Conservation (phyloP, 2,113 vertebrate genomes). For the Siphamia tubifer region DNA sequence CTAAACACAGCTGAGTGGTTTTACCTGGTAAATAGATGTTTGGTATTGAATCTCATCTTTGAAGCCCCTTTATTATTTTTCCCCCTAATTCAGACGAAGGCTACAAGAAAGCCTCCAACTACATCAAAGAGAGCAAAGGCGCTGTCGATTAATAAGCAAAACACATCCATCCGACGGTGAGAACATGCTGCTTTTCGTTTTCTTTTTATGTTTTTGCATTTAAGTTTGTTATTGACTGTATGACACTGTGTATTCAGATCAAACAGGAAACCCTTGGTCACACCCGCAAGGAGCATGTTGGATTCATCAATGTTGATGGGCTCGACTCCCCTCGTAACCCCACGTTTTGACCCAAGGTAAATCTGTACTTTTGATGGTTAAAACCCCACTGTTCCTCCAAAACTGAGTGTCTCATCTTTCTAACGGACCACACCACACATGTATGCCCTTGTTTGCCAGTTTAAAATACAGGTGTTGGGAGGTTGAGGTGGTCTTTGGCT, state of each 20-base stretch:
- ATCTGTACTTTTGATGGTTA: too few relatives aligned
- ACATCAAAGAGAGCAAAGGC: constrained; percentile 72
- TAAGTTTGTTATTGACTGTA: too few relatives aligned
- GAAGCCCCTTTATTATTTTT: neutral
- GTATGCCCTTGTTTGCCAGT: too few relatives aligned
- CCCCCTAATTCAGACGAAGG: constrained; percentile 52
- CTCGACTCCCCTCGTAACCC: constrained; percentile 77
- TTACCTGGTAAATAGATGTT: neutral
- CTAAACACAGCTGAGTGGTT: neutral
- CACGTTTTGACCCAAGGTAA: constrained; percentile 81
- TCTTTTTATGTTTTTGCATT: neutral
- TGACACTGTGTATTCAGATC: constrained; percentile 56
- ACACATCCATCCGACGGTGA: constrained; percentile 66
- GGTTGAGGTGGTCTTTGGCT: too few relatives aligned
- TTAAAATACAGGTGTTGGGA: too few relatives aligned
- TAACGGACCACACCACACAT: too few relatives aligned
- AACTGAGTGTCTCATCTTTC: too few relatives aligned
- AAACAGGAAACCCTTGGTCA: constrained; percentile 69
- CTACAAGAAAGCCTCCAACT: constrained; percentile 67
- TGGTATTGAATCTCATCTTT: neutral
- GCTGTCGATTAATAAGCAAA: constrained; percentile 62
- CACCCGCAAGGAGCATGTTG: constrained; percentile 71
- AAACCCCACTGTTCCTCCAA: too few relatives aligned
- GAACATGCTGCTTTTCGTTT: neutral
- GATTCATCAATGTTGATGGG: constrained; percentile 76